phyloP scores from a whole-genome alignment of 2,113 vertebrate genomes.

The Ptyas mucosa region DNA sequence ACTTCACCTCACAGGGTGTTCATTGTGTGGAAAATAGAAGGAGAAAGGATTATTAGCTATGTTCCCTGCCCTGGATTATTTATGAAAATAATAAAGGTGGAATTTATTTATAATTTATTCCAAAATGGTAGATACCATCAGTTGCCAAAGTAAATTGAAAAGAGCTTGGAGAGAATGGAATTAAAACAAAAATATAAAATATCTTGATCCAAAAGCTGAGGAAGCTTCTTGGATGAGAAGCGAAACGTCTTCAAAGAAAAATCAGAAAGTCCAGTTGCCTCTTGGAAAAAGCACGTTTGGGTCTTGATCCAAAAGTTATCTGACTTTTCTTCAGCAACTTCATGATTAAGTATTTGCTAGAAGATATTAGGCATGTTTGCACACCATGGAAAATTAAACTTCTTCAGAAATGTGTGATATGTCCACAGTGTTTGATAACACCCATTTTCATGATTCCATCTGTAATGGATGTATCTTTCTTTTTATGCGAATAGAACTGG shows the following conservation, averaged over 20 bases:
- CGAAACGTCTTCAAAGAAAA: too few relatives aligned
- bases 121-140: rapidly evolving
- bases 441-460: not conserved
- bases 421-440: not conserved
- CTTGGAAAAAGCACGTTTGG: too few relatives aligned
- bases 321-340: not conserved
- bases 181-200: not conserved
- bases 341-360: not conserved
- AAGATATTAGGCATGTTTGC: not conserved
- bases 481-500: not conserved
- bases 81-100: not conserved
- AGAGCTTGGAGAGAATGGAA: rapidly evolving
- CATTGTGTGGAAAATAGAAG: not conserved
- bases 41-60: not conserved
- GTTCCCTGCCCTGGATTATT: not conserved
- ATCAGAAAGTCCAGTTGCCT: too few relatives aligned
- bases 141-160: rapidly evolving
- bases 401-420: not conserved
- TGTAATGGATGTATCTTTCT: not conserved
- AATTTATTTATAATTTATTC: not conserved
- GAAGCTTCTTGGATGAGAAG: too few relatives aligned
- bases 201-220: not conserved
- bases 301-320: not conserved
- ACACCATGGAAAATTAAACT: not conserved
- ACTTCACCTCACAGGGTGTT: not conserved